phyloP scores from a whole-genome alignment of 2,888 invertebrate species.

The Agelastica alni region DNA sequence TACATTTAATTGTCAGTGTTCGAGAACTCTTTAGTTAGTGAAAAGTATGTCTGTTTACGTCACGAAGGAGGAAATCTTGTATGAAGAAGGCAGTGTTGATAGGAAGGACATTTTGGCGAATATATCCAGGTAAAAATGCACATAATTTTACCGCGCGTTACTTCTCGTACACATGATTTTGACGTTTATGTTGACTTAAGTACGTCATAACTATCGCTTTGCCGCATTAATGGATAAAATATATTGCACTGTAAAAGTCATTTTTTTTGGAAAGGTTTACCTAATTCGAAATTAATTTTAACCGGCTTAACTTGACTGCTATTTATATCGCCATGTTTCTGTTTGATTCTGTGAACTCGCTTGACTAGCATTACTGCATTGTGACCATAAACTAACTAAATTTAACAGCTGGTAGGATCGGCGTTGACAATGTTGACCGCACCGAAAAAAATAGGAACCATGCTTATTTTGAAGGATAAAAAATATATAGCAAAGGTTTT shows the following conservation, averaged over 20 bases:
- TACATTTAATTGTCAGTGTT: conserved; percentile 46
- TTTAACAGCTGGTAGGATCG: background rate
- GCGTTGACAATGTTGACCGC: too few species aligned
- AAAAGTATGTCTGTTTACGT: conserved; percentile 61
- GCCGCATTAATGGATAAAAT: conserved; percentile 10
- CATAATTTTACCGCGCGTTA: conserved; percentile 45
- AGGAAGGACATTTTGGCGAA: conserved; percentile 59
- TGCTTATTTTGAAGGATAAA: too few species aligned
- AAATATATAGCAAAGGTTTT: too few species aligned
- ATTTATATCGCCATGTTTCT: conserved; percentile 28
- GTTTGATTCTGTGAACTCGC: background rate
- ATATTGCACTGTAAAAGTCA: background rate
- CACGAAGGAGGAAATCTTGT: conserved; percentile 59
- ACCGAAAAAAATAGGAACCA: too few species aligned
- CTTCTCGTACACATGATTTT: conserved; percentile 52
- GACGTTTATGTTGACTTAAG: conserved; percentile 44
- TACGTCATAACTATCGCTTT: conserved; percentile 28
- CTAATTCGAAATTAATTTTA: background rate
- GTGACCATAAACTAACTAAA: background rate
- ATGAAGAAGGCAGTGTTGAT: conserved; percentile 61
- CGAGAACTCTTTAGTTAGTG: conserved; percentile 31
- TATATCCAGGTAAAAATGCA: conserved; percentile 57
- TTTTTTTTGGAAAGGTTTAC: conserved; percentile 3
- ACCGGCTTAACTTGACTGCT: conserved; percentile 21
- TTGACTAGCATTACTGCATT: background rate